These are phyloP conservation scores for Chrosomus eos DNA, from an alignment of 2,797 vertebrate species.

Conservation along the genomic window DNA sequence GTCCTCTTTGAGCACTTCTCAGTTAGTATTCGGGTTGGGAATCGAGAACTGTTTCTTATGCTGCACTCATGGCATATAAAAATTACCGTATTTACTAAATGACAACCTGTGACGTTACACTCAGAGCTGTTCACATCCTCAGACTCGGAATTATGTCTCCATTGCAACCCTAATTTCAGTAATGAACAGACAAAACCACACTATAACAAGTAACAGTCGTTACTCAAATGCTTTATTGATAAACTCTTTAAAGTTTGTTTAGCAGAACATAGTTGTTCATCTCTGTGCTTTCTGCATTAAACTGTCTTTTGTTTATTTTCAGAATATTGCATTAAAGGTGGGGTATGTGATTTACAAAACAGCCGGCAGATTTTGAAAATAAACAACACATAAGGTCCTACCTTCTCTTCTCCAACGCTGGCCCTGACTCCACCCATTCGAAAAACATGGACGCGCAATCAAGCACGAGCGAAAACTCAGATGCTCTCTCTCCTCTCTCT, in stretches of 20 bases:
- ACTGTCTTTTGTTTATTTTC: not conserved
- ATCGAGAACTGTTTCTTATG: conserved; percentile 3
- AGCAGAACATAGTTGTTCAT: not conserved
- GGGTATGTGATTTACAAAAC: too few species aligned
- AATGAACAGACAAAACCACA: not conserved
- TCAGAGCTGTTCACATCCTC: not conserved
- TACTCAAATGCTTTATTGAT: not conserved
- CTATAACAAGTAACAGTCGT: not conserved
- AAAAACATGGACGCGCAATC: too few species aligned
- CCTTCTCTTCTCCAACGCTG: too few species aligned
- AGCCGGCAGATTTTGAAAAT: too few species aligned
- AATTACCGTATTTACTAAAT: not conserved
- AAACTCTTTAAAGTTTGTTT: not conserved
- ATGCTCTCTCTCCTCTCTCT: too few species aligned
- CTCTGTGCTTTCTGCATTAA: not conserved
- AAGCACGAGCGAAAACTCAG: too few species aligned
- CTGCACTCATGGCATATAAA: not conserved
- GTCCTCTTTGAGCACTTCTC: not conserved
- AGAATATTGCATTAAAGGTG: not conserved
- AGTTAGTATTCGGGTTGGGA: not conserved
- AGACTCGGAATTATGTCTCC: not conserved
- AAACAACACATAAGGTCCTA: too few species aligned
- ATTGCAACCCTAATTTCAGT: not conserved
- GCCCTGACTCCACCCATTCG: too few species aligned
- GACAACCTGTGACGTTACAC: not conserved